A percentile compares a stretch with the other conserved stretches of the same genome.
phyloP scores from a whole-genome alignment of 37 sponge, comb jelly and placozoan genomes.

The Beroe forskalii region DNA sequence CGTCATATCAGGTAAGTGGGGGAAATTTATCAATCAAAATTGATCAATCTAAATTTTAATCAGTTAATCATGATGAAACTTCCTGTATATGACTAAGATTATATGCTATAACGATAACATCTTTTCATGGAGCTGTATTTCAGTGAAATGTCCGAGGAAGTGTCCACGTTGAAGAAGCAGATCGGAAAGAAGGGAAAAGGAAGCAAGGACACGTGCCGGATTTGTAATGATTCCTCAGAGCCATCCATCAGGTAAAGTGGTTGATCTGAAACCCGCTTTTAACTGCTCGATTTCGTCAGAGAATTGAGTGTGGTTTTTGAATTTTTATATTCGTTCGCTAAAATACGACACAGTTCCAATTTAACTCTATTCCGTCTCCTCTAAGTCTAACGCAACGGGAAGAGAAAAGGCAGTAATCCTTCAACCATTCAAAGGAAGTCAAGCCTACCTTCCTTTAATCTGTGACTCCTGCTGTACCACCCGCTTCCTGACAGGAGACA shows the following conservation, averaged over 20 bases:
- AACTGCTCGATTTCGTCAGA: too few relatives aligned
- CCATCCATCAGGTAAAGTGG: background rate
- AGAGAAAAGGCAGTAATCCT: too few relatives aligned
- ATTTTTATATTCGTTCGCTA: too few relatives aligned
- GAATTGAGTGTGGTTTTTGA: too few relatives aligned
- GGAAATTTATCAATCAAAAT: background rate
- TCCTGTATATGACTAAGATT: too few relatives aligned
- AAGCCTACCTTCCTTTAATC: background rate
- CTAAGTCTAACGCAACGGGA: background rate
- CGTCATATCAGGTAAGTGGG: slow-evolving; percentile 9
- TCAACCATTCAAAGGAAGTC: background rate
- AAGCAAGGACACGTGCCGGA: background rate
- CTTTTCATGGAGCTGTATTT: too few relatives aligned
- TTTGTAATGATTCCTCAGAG: background rate
- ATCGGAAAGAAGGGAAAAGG: background rate
- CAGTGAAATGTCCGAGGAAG: background rate
- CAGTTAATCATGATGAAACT: too few relatives aligned
- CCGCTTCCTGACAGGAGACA: slow-evolving; percentile 2
- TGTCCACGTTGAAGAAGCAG: background rate
- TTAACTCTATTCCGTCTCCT: background rate
- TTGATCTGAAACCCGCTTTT: too few relatives aligned
- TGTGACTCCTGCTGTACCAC: slow-evolving; percentile 15
- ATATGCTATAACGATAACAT: too few relatives aligned
- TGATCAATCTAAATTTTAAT: too few relatives aligned
- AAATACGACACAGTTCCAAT: too few relatives aligned